Evolutionary conservation across 2,888 invertebrate species (phyloP), one percentile per base, ranked within the genome.

Genomic region (Clepsis dumicolana): DNA sequence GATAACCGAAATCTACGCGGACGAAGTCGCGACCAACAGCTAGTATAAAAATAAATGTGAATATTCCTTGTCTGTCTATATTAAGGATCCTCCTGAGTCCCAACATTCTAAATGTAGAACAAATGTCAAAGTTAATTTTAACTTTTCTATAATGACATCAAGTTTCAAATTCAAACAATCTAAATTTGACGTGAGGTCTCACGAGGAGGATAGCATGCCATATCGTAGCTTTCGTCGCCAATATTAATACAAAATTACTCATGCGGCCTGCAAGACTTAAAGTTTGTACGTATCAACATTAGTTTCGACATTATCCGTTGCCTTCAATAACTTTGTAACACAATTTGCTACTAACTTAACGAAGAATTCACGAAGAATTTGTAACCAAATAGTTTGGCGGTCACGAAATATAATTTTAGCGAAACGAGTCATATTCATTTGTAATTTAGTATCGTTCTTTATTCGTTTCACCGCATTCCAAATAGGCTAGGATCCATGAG

Each of bases 191-290:
- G n/a, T n/a, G n/a, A n/a, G n/a, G n/a, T n/a, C n/a, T n/a, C n/a
- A n/a, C n/a, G n/a, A n/a, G n/a, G n/a, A 48, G 21, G 48, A 48
- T 48, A 48, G 48, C 48, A 21, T 48, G 48, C 48, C 21, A 16
- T n/a, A n/a, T n/a, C n/a, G n/a, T n/a, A n/a, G n/a, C n/a, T n/a
- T n/a, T 48, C 48, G 21, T 16, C 10, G 48, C 48, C 12, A 48
- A 48, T 48, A n/a, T n/a, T 21, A 12, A 2, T 12, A 21, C 48
- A 48, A 48, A 48, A 3, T 48, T 21, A 48, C 48, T 10, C 0
- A 18, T 48, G 21, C 21, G 21, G 48, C 12, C 18, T 1, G 4
- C 14, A 48, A 44, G 10, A 18, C 18, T 18, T 7, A 18, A 18
- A 44, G 10, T 44, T 18, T 44, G 44, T 10, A 44, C 44, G 18